phyloP scores from a whole-genome alignment of 2,888 invertebrate species.

The Melanargia galathea region DNA sequence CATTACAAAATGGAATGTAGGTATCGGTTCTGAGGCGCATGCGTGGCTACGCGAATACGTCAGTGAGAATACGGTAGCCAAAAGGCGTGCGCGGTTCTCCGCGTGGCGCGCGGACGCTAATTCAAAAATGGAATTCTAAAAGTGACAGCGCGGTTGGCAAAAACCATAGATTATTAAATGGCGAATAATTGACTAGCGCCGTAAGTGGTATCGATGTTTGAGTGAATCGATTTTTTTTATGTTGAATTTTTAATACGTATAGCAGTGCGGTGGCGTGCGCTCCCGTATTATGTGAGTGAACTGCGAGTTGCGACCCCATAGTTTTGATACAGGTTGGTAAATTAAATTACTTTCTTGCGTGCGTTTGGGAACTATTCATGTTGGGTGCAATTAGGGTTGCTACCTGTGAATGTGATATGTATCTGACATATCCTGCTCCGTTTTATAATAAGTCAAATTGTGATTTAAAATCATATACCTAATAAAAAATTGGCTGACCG shows the following conservation, averaged over 20 bases:
- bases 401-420: background rate
- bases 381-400: slow-evolving; percentile 26
- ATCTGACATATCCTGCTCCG: background rate
- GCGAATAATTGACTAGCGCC: slow-evolving; percentile 14
- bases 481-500: too few species aligned
- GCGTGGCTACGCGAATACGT: slow-evolving; percentile 55
- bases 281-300: slow-evolving; percentile 40
- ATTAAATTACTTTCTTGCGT: slow-evolving; percentile 72
- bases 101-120: slow-evolving; percentile 47
- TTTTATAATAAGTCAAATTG: too few species aligned
- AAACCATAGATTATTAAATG: slow-evolving; percentile 34
- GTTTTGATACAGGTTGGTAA: slow-evolving; percentile 61
- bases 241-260: slow-evolving; percentile 59
- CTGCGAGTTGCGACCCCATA: slow-evolving; percentile 43
- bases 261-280: slow-evolving; percentile 49
- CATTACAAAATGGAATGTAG: slow-evolving; percentile 70
- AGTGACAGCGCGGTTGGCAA: slow-evolving; percentile 46
- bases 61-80: slow-evolving; percentile 60
- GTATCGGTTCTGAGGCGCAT: slow-evolving; percentile 57
- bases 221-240: slow-evolving; percentile 45
- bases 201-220: slow-evolving; percentile 16
- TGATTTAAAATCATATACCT: too few species aligned
- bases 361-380: slow-evolving; percentile 43
- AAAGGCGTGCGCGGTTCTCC: slow-evolving; percentile 58
- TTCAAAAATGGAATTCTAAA: slow-evolving; percentile 66